Conservation (phyloP, 1,140 invertebrate genomes). For the Drosophila tsacasi region DNA sequence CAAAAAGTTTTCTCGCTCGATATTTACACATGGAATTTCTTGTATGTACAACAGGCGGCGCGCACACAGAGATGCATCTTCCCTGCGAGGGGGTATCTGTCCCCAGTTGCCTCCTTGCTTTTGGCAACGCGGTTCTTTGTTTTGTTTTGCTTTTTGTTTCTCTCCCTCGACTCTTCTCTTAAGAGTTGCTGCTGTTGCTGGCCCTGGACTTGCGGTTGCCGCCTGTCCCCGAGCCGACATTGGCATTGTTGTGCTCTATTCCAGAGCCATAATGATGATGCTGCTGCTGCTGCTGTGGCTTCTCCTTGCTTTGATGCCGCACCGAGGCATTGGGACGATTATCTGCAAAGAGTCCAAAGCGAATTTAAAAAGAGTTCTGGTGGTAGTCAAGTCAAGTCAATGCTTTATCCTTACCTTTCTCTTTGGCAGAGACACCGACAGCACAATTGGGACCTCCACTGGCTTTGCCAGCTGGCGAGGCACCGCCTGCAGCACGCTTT, state of each 20-base stretch:
- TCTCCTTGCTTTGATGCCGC: constrained; percentile 73
- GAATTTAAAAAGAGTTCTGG: not conserved
- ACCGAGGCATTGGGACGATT: constrained; percentile 63
- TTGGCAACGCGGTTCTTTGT: constrained; percentile 42
- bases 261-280: constrained; percentile 61
- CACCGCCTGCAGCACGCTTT: constrained; percentile 46
- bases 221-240: constrained; percentile 41
- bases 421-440: constrained; percentile 44
- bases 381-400: too few species aligned
- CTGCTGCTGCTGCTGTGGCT: constrained; percentile 55
- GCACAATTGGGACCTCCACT: constrained; percentile 19
- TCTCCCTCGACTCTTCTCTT: constrained; percentile 21
- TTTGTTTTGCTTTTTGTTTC: not conserved
- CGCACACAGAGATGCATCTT: constrained; percentile 35
- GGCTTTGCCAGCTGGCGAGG: constrained; percentile 44
- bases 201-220: constrained; percentile 71
- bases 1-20: constrained; percentile 60
- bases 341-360: constrained; percentile 28
- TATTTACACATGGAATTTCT: constrained; percentile 80
- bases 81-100: constrained; percentile 46
- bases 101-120: constrained; percentile 48
- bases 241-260: constrained; percentile 59
- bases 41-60: constrained; percentile 74
- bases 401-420: constrained; percentile 52
- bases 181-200: constrained; percentile 49